Evolutionary conservation across 2,113 vertebrate genomes (phyloP).

Genomic region (Girardinichthys multiradiatus): DNA sequence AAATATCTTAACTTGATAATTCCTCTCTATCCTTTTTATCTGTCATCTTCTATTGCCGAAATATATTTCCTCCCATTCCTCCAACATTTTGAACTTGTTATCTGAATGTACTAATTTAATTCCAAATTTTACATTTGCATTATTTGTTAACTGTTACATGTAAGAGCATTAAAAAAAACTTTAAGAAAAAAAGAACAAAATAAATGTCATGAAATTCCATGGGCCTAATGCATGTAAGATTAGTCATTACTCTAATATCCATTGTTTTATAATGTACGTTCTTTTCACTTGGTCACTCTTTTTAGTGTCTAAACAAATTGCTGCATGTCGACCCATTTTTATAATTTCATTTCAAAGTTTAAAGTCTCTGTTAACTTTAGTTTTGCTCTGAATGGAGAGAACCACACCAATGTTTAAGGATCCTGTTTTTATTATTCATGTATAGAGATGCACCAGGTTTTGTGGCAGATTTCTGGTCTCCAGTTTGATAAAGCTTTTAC

Average conservation of each 20-base stretch:
- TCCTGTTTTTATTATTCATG: neutral
- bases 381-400: conserved; percentile 32
- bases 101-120: too few relatives aligned
- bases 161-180: neutral
- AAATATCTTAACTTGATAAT: too few relatives aligned
- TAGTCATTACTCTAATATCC: neutral
- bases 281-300: neutral
- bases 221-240: conserved; percentile 27
- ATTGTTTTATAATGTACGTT: conserved; percentile 14
- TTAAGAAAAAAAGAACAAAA: neutral
- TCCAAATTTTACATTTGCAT: too few relatives aligned
- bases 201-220: too few relatives aligned
- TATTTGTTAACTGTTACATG: neutral
- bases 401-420: neutral
- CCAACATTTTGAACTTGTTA: too few relatives aligned
- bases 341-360: conserved; percentile 18
- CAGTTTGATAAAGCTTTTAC: too few relatives aligned
- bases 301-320: neutral
- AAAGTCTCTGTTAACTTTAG: conserved; percentile 22
- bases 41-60: too few relatives aligned
- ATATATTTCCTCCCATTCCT: too few relatives aligned
- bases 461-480: too few relatives aligned
- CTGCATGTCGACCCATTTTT: conserved; percentile 46
- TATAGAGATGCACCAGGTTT: neutral
- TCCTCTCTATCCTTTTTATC: too few relatives aligned